A percentile compares a stretch with the other conserved stretches of the same genome.
These are phyloP conservation scores for Triplophysa bombifrons DNA, from an alignment of 2,797 vertebrate genomes.

Conservation along the genomic window DNA sequence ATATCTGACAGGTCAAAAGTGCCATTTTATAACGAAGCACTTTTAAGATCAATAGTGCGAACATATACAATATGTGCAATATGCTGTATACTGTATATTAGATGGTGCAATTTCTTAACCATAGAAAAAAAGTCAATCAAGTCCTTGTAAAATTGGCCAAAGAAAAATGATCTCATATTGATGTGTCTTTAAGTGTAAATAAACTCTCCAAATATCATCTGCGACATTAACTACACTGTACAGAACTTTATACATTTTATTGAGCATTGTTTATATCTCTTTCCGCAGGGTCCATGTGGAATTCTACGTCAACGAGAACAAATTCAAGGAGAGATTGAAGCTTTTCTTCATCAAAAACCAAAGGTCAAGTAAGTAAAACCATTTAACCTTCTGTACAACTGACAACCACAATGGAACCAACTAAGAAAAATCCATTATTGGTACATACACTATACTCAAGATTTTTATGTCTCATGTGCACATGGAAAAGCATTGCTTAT, in stretches of 20 bases:
- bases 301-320: constrained; percentile 87
- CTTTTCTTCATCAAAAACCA: constrained; percentile 90
- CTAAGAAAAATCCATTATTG: neutral
- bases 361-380: constrained; percentile 84
- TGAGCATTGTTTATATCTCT: neutral
- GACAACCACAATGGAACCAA: neutral
- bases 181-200: neutral
- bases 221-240: neutral
- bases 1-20: too few species aligned
- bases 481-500: neutral
- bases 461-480: neutral
- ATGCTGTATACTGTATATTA: too few species aligned
- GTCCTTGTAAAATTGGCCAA: too few species aligned
- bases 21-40: too few species aligned
- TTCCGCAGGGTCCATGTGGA: constrained; percentile 81
- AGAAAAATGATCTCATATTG: neutral
- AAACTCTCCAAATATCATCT: neutral
- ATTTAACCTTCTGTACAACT: neutral
- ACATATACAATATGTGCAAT: too few species aligned
- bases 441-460: neutral
- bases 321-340: constrained; percentile 86
- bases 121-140: too few species aligned
- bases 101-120: too few species aligned
- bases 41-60: too few species aligned
- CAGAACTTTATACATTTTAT: neutral